Evolutionary conservation across 2,797 vertebrate genomes (phyloP).

Genomic region (Bucorvus abyssinicus): DNA sequence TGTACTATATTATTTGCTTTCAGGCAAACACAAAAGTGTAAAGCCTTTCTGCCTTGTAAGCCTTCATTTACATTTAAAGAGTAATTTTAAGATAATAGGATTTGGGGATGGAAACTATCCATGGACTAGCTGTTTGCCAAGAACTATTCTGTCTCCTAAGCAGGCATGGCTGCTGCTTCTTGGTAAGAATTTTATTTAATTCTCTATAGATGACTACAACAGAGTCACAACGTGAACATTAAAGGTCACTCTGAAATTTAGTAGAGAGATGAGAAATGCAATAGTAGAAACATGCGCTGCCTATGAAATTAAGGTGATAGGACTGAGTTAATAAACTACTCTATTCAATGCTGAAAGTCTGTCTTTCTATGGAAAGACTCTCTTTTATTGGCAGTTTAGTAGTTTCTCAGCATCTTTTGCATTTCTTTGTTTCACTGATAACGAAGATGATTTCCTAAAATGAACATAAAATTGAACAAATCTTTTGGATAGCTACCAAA

Average conservation of each 20-base stretch:
- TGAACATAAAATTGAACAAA: background rate
- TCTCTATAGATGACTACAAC: background rate
- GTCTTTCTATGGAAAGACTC: background rate
- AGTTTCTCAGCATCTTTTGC: background rate
- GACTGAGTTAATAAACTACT: background rate
- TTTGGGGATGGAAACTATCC: background rate
- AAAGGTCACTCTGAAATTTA: constrained; percentile 2
- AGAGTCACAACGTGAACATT: background rate
- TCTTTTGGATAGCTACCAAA: background rate
- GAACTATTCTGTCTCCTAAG: background rate
- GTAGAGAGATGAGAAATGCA: background rate
- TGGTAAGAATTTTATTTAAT: background rate
- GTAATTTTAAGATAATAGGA: constrained; percentile 43
- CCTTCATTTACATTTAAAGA: constrained; percentile 42
- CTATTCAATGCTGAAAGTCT: background rate
- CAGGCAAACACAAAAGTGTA: background rate
- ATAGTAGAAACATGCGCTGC: background rate
- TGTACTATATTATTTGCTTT: constrained; percentile 17
- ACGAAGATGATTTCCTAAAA: background rate
- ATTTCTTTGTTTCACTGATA: background rate
- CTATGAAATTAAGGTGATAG: background rate
- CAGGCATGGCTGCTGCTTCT: background rate
- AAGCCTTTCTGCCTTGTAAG: constrained; percentile 12
- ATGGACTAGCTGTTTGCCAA: background rate
- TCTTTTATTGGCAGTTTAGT: background rate